Conservation (phyloP, 2,113 vertebrate species). For the Okapia johnstoni region DNA sequence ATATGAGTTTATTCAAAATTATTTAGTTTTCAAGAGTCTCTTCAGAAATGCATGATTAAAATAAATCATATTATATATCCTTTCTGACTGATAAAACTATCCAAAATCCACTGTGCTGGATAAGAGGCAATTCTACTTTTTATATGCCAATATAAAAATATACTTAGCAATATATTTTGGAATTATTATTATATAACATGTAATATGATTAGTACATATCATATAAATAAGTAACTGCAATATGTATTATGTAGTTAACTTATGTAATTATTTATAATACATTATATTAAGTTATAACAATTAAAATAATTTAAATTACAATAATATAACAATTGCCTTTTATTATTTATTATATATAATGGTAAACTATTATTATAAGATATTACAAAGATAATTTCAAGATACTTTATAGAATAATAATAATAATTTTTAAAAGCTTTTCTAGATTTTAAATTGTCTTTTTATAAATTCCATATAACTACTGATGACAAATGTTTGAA, state of each 20-base stretch:
- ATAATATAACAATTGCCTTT: not conserved
- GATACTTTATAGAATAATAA: not conserved
- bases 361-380: not conserved
- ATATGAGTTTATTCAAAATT: not conserved
- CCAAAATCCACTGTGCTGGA: not conserved
- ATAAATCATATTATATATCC: not conserved
- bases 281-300: not conserved
- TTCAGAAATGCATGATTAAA: slow-evolving; percentile 5
- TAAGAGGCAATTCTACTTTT: not conserved
- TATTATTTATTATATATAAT: not conserved
- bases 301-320: not conserved
- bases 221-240: not conserved
- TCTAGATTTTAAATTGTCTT: not conserved
- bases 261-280: not conserved
- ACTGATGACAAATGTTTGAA: not conserved
- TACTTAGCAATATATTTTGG: not conserved
- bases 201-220: not conserved
- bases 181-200: not conserved
- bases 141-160: not conserved
- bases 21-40: not conserved
- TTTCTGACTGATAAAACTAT: not conserved
- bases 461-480: not conserved
- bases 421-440: not conserved
- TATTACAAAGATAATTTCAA: not conserved
- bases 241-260: not conserved